Evolutionary conservation across 2,113 vertebrate species (phyloP).

Genomic region (Clarias batrachus): DNA sequence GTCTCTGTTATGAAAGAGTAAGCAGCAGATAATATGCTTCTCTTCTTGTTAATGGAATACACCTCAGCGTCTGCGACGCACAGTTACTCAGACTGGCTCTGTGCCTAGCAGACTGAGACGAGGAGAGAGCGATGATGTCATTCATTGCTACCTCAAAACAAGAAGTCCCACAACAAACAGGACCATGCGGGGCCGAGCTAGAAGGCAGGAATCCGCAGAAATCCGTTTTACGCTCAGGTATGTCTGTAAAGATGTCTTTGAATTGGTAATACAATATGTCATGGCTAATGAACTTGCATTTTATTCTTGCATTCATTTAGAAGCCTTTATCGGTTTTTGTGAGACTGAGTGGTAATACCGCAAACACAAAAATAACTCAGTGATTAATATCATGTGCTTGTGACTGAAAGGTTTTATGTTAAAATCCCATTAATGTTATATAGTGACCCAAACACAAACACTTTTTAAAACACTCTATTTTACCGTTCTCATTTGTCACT

Average conservation of each 20-base stretch:
- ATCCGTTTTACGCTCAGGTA: conserved; percentile 1
- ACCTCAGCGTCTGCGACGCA: conserved; percentile 37
- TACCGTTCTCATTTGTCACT: neutral
- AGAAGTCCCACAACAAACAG: conserved; percentile 39
- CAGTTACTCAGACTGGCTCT: conserved; percentile 33
- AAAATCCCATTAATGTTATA: neutral
- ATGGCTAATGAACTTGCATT: neutral
- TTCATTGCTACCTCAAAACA: conserved; percentile 42
- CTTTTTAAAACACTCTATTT: neutral
- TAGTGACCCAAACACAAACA: neutral
- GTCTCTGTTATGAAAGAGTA: neutral
- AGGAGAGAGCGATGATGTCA: conserved; percentile 48
- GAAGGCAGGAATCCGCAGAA: neutral
- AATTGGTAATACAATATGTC: neutral
- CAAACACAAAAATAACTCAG: neutral
- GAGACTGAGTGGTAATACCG: neutral
- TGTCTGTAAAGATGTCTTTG: neutral
- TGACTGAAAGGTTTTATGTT: neutral
- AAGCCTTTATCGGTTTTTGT: neutral
- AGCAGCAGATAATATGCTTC: conserved; percentile 17
- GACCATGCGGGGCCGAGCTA: conserved; percentile 6
- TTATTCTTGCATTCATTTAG: neutral
- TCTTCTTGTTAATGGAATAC: conserved; percentile 22
- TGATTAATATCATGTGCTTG: neutral
- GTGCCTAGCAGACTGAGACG: conserved; percentile 29